Base-by-base conservation (phyloP, 1,140 invertebrate species). In the Notospermus geniculatus region DNA sequence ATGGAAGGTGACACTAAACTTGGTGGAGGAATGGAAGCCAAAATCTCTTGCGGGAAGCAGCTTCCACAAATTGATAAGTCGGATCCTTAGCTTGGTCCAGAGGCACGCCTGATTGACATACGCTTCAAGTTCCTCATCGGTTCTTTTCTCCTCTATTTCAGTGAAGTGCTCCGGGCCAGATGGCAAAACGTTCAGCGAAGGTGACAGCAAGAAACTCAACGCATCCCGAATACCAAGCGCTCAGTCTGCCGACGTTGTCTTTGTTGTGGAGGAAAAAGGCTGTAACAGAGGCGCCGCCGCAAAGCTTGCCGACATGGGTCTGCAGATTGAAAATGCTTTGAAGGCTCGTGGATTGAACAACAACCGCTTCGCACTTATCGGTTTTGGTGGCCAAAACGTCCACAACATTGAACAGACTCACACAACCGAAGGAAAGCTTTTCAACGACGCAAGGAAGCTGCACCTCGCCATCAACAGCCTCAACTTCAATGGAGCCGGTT, bases 211-310 rank as follows among this genome's bases (percentile, higher is more conserved):
- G n/a, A 61, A 60, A 32, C 57, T 70, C 68, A 63, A 64, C 54
- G 23, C 53, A 1, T 58, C 43, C 1, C 29, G 19, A 36, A 41
- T 15, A 46, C 28, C 54, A 32, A 27, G 74, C 4, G 71, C 71
- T 1, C 72, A 72, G 41, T 89, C 90, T 1, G 75, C 88, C 15
- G 93, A 97, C 75, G 81, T 95, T 0, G 90, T 95, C 29, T 91
- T 96, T 73, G 87, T 95, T 46, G 85, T 95, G 0, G 93, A 95
- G 76, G 90, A 91, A 2, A 91, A 91, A 69, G 76, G 82, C 1
- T 95, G 92, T 73, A 94, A 94, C 79, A 81, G 81, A 41, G 86
- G 88, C 63, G 63, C 74, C 13, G 36, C 66, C 46, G 77, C 88
- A 1, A 84, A 75, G 19, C 70, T 82, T 5, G 59, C 74, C 27